phyloP scores from a whole-genome alignment of 2,888 invertebrate species.

The Drosophila melanosoma region DNA sequence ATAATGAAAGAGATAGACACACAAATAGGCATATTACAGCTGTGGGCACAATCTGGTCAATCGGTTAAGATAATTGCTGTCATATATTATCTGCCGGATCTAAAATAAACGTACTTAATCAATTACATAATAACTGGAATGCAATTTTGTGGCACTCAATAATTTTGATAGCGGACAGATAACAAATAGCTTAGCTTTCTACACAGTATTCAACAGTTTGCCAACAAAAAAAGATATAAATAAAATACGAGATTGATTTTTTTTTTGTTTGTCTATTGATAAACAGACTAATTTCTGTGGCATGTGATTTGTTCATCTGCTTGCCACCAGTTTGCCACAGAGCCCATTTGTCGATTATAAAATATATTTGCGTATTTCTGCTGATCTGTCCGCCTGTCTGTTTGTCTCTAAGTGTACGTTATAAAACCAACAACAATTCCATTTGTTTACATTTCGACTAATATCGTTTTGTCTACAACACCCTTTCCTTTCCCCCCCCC shows the following conservation, averaged over 20 bases:
- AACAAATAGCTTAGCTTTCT: slow-evolving; percentile 35
- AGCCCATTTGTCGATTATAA: slow-evolving; percentile 3
- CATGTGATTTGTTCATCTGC: neutral
- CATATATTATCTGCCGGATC: slow-evolving; percentile 5
- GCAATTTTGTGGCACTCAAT: slow-evolving; percentile 1
- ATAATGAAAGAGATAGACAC: neutral
- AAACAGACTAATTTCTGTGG: neutral
- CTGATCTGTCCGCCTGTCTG: neutral
- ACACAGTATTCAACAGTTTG: neutral
- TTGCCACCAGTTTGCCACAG: slow-evolving; percentile 30
- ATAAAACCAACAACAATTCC: slow-evolving; percentile 60
- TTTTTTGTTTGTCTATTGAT: neutral
- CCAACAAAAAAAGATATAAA: neutral
- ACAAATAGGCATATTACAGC: neutral
- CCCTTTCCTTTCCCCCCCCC: neutral
- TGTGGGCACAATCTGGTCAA: slow-evolving; percentile 9
- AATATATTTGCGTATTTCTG: slow-evolving; percentile 3
- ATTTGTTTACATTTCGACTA: slow-evolving; percentile 51
- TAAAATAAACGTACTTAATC: slow-evolving; percentile 4
- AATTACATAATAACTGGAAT: slow-evolving; percentile 15
- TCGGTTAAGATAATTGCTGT: slow-evolving; percentile 27
- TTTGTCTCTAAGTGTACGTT: slow-evolving; percentile 16
- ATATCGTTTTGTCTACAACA: slow-evolving; percentile 50
- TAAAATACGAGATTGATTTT: neutral
- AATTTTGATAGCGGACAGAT: neutral